Evolutionary conservation across 2,888 invertebrate genomes (phyloP), one percentile per base, ranked within the genome.

Genomic region (Crocallis elinguaria): DNA sequence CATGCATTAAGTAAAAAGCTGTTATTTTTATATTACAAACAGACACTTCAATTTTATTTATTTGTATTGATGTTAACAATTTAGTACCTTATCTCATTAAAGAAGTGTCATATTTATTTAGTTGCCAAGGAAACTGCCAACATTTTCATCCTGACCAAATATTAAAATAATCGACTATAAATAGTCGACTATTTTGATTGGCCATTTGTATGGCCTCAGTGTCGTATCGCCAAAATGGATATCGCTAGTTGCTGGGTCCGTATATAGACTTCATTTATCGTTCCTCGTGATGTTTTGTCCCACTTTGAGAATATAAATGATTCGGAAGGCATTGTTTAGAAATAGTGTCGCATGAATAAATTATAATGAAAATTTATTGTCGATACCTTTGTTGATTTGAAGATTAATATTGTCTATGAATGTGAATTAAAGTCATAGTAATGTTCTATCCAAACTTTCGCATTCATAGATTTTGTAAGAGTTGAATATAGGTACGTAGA

Each of bases 231-330:
- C 44, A 41, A 49, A 39, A 38, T 36, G 35, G 42, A 42, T 16
- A 44, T 41, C 38, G 41, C 21, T 53, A 23, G 49, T 45, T 41
- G 33, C 44, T 49, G 19, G 29, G 37, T 29, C 45, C 45, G n/a
- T n/a, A n/a, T n/a, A 41, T 29, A 16, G 6, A 29, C 11, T 13
- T 23, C 53, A 43, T 49, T 35, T 39, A 45, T 39, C 50, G 57
- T 54, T 45, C 57, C 43, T 60, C 51, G 62, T 67, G 59, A n/a
- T n/a, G n/a, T n/a, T 58, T 56, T 66, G 63, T 61, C 66, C 69
- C 62, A 67, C 60, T 65, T 71, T 63, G 55, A 42, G 55, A 43
- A 55, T 55, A 39, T 49, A 51, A 65, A 51, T 50, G 9, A 1
- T 25, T 8, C 6, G 23, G 23, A 23, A 23, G 2, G 8, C 6